A percentile compares a stretch with the other conserved stretches of the same genome.
Evolutionary conservation across 2,888 invertebrate species (phyloP).

Genomic region (Synanthedon myopaeformis): DNA sequence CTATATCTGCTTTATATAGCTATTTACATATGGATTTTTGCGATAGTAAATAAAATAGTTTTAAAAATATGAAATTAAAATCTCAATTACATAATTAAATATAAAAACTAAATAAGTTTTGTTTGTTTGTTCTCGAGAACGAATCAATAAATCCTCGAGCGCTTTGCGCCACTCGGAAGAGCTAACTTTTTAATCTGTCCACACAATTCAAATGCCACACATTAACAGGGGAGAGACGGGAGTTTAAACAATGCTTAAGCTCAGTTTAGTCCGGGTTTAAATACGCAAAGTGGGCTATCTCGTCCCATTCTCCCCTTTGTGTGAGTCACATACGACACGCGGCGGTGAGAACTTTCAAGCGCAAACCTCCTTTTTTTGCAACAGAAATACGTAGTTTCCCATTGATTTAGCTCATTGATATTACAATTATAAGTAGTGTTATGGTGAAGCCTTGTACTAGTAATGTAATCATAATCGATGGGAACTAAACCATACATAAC

Average conservation of each 20-base stretch:
- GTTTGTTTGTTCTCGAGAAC: neutral
- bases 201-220: constrained; percentile 14
- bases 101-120: neutral
- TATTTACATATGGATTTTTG: no score
- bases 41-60: no score
- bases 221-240: constrained; percentile 10
- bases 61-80: no score
- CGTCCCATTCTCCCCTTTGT: constrained; percentile 9
- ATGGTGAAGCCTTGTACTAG: no score
- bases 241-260: constrained; percentile 9
- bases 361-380: neutral
- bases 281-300: constrained; percentile 15
- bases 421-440: no score
- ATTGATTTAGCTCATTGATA: neutral
- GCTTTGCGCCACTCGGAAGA: constrained; percentile 5
- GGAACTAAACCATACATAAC: no score
- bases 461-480: no score
- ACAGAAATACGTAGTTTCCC: neutral
- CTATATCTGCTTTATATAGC: no score
- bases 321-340: neutral
- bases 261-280: constrained; percentile 13
- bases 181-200: constrained; percentile 17
- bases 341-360: constrained; percentile 13
- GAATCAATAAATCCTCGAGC: neutral
- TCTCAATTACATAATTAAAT: neutral